These are phyloP conservation scores for Esperia sulphurella DNA, from an alignment of 2,888 invertebrate species.

Conservation along the genomic window DNA sequence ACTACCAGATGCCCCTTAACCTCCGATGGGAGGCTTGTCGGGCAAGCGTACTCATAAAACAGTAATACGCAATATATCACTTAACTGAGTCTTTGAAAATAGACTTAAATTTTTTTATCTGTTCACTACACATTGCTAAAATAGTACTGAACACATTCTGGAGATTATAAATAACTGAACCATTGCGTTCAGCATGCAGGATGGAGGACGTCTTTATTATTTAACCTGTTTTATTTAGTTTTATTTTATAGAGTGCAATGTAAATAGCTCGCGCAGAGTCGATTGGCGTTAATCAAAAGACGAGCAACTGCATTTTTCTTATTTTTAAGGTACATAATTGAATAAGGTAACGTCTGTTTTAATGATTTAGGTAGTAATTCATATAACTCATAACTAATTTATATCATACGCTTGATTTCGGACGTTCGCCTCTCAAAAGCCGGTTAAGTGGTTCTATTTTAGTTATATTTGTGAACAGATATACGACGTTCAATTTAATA, in stretches of 20 bases:
- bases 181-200: slow-evolving; percentile 30
- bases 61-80: no score
- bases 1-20: no score
- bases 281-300: neutral
- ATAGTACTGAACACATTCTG: neutral
- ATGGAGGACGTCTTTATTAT: slow-evolving; percentile 23
- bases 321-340: neutral
- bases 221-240: slow-evolving; percentile 17
- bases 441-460: no score
- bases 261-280: slow-evolving; percentile 39
- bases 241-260: slow-evolving; percentile 39
- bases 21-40: no score
- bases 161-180: slow-evolving; percentile 30
- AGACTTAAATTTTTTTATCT: neutral
- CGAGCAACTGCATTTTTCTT: slow-evolving; percentile 3
- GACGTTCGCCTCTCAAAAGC: no score
- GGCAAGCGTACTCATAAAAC: neutral
- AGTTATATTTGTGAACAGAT: no score
- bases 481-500: no score
- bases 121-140: neutral
- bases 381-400: no score
- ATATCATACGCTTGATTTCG: no score
- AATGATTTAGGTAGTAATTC: no score
- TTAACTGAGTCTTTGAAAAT: no score
- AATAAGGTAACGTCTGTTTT: no score